Conservation (phyloP, 2,113 vertebrate genomes). For the Caranx ignobilis region DNA sequence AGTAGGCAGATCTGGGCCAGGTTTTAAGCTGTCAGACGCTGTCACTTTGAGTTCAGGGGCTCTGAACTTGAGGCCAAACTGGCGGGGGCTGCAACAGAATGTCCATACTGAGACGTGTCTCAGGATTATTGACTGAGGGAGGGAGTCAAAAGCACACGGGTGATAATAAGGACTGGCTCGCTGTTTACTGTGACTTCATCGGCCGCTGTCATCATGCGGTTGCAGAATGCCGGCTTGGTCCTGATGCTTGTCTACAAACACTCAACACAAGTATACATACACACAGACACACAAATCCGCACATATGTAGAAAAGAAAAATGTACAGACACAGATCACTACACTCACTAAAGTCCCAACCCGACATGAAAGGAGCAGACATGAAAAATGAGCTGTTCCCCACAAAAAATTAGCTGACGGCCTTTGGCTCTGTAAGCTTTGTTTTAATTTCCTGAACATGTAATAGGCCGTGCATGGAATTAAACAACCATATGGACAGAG, state of each 20-base stretch:
- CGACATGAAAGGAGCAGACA: slow-evolving; percentile 60
- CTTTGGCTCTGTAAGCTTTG: slow-evolving; percentile 67
- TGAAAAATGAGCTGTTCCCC: slow-evolving; percentile 72
- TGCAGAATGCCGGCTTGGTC: slow-evolving; percentile 56
- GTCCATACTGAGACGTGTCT: slow-evolving; percentile 54
- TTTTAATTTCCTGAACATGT: slow-evolving; percentile 80
- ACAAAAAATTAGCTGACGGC: slow-evolving; percentile 63
- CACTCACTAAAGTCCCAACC: slow-evolving; percentile 52
- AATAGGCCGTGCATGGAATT: slow-evolving; percentile 67
- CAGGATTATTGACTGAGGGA: slow-evolving; percentile 59
- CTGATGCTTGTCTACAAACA: slow-evolving; percentile 71
- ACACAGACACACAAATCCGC: slow-evolving; percentile 6
- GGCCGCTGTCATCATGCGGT: slow-evolving; percentile 77
- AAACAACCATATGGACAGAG: slow-evolving; percentile 70
- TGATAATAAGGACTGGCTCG: slow-evolving; percentile 77
- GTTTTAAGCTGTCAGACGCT: slow-evolving; percentile 50
- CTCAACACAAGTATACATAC: slow-evolving; percentile 24
- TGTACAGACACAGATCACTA: slow-evolving; percentile 47
- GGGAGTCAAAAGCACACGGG: slow-evolving; percentile 66
- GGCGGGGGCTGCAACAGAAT: slow-evolving; percentile 17
- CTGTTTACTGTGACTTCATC: slow-evolving; percentile 80
- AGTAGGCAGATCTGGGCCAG: slow-evolving; percentile 28
- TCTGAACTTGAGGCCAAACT: slow-evolving; percentile 32
- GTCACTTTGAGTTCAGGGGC: slow-evolving; percentile 49
- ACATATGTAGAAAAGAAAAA: slow-evolving; percentile 37